phyloP scores from a whole-genome alignment of 1,140 invertebrate genomes.

The Hestina assimilis region DNA sequence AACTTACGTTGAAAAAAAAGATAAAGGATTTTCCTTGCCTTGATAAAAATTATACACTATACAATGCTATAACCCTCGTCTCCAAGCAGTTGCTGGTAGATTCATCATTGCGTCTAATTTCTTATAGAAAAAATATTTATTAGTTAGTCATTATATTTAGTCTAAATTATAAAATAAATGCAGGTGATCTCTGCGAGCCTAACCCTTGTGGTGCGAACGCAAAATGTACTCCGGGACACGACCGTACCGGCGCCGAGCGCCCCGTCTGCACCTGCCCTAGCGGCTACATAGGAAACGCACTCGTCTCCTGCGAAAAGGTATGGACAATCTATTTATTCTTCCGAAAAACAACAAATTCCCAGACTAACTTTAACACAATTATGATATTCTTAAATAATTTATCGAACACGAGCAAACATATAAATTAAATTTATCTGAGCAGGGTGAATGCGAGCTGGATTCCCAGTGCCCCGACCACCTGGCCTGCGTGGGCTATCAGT shows the following conservation, averaged over 20 bases:
- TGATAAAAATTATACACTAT: too few species aligned
- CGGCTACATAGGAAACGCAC: slow-evolving; percentile 89
- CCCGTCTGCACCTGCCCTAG: slow-evolving; percentile 89
- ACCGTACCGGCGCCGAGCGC: slow-evolving; percentile 87
- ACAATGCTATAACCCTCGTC: too few species aligned
- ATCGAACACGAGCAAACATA: too few species aligned
- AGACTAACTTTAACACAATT: too few species aligned
- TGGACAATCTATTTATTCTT: slow-evolving; percentile 15
- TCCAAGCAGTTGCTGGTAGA: too few species aligned
- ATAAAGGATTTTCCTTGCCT: too few species aligned
- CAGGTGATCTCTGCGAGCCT: slow-evolving; percentile 89
- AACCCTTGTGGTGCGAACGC: slow-evolving; percentile 92
- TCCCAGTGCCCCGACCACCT: slow-evolving; percentile 84
- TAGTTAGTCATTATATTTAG: too few species aligned
- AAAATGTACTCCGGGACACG: slow-evolving; percentile 88
- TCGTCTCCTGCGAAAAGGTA: slow-evolving; percentile 83
- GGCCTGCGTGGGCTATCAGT: slow-evolving; percentile 86
- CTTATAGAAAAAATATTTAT: too few species aligned
- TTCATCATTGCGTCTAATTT: too few species aligned
- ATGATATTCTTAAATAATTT: too few species aligned
- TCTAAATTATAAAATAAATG: not conserved
- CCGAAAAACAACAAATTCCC: not conserved
- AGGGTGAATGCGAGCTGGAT: slow-evolving; percentile 87
- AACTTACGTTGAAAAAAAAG: too few species aligned
- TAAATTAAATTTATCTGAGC: not conserved